Conservation (phyloP, 2,888 invertebrate species). For the Hyposoter dolosus region DNA sequence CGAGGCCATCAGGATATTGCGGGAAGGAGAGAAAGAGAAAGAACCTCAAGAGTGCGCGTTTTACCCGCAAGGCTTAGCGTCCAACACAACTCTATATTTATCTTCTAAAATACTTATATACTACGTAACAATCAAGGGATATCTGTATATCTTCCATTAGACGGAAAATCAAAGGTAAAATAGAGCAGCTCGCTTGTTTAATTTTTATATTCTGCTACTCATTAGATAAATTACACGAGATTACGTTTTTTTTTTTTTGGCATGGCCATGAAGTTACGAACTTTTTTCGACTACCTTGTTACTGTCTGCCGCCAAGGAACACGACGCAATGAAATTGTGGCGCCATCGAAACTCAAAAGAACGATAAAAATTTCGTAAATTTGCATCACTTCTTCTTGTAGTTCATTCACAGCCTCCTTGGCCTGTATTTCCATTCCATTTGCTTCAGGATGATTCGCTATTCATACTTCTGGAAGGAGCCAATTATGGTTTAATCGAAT, state of each 20-base stretch:
- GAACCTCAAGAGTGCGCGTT: constrained; percentile 29
- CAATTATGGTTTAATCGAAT: not conserved
- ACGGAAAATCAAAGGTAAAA: not conserved
- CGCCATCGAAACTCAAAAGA: not conserved
- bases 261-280: not conserved
- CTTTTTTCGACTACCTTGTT: not conserved
- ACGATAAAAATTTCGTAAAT: not conserved
- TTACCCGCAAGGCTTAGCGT: constrained; percentile 45
- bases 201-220: not conserved
- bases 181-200: not conserved
- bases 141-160: not conserved
- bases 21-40: constrained; percentile 20
- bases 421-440: not conserved
- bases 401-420: not conserved
- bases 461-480: not conserved
- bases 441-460: not conserved
- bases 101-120: constrained; percentile 2
- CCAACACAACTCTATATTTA: constrained; percentile 11
- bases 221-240: constrained; percentile 10
- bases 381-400: not conserved
- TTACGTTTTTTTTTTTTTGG: not conserved
- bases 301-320: not conserved
- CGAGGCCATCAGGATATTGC: constrained; percentile 70
- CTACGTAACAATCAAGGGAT: not conserved
- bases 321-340: not conserved